Evolutionary conservation across 2,888 invertebrate genomes (phyloP).

Genomic region (Eilema caniola): DNA sequence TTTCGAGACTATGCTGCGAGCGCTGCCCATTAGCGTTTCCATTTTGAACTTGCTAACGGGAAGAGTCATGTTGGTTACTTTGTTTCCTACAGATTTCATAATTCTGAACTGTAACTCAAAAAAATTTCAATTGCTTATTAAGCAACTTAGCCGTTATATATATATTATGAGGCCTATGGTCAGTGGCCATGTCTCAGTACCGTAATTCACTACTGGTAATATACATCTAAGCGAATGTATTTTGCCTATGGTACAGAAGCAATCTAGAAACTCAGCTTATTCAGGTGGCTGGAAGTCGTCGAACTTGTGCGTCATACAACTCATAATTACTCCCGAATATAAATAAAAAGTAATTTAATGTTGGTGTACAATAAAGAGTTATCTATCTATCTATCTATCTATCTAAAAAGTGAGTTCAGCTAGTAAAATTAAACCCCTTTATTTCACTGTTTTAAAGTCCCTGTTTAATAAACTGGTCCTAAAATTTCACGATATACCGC

Average conservation of each 20-base stretch:
- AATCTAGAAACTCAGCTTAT: conserved; percentile 20
- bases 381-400: no score
- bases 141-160: neutral
- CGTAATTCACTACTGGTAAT: neutral
- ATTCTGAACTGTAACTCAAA: neutral
- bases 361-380: no score
- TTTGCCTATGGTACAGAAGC: conserved; percentile 16
- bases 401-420: neutral
- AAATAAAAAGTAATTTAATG: conserved; percentile 7
- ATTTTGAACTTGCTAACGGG: neutral
- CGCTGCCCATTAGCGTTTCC: neutral
- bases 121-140: conserved; percentile 1
- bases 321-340: conserved; percentile 20
- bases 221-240: conserved; percentile 5
- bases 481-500: neutral
- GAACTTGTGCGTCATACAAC: conserved; percentile 2
- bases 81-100: neutral
- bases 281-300: conserved; percentile 20
- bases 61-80: neutral
- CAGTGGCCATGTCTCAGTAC: neutral
- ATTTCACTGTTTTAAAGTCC: neutral
- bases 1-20: neutral
- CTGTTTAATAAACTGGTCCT: neutral
- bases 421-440: neutral
- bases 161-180: neutral